A percentile compares a stretch with the other conserved stretches of the same genome.
phyloP scores from a whole-genome alignment of 37 sponge, comb jelly and placozoan genomes.

The Chondrosia reniformis region DNA sequence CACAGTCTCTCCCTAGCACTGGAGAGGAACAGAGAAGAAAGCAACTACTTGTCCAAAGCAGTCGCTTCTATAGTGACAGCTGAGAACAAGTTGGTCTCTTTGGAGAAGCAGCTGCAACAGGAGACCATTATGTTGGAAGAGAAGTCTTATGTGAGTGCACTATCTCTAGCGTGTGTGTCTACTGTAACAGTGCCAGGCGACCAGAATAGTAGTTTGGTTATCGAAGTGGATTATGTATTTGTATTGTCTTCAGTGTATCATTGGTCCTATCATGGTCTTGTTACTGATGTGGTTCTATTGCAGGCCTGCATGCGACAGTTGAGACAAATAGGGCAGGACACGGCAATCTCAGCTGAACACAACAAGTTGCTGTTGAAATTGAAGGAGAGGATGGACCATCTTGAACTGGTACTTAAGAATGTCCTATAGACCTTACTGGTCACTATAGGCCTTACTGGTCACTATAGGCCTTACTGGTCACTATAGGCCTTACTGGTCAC shows the following conservation, averaged over 20 bases:
- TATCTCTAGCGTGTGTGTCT: too few relatives aligned
- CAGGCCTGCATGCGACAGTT: slow-evolving; percentile 56
- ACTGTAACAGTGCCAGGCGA: too few relatives aligned
- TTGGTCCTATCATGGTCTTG: not conserved
- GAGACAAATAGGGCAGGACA: slow-evolving; percentile 80
- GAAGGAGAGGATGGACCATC: slow-evolving; percentile 59
- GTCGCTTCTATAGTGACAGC: slow-evolving; percentile 33
- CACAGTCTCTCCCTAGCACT: slow-evolving; percentile 26
- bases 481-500: too few relatives aligned
- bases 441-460: too few relatives aligned
- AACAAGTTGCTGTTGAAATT: slow-evolving; percentile 58
- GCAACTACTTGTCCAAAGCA: slow-evolving; percentile 9
- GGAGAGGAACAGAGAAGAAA: not conserved
- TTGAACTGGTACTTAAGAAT: slow-evolving; percentile 56
- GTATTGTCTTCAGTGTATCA: not conserved
- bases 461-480: too few relatives aligned
- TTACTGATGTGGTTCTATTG: not conserved
- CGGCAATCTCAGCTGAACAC: slow-evolving; percentile 81
- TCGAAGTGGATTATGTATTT: not conserved
- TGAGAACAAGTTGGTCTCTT: not conserved
- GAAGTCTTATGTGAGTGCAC: slow-evolving; percentile 42
- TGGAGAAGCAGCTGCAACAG: slow-evolving; percentile 46
- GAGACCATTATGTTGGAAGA: slow-evolving; percentile 49
- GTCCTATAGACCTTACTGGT: too few relatives aligned
- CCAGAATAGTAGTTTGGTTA: not conserved